Percentiles rank a stretch among this genome's conserved stretches.
phyloP scores from a whole-genome alignment of 2,797 vertebrate genomes.

The Naso thynnoides region DNA sequence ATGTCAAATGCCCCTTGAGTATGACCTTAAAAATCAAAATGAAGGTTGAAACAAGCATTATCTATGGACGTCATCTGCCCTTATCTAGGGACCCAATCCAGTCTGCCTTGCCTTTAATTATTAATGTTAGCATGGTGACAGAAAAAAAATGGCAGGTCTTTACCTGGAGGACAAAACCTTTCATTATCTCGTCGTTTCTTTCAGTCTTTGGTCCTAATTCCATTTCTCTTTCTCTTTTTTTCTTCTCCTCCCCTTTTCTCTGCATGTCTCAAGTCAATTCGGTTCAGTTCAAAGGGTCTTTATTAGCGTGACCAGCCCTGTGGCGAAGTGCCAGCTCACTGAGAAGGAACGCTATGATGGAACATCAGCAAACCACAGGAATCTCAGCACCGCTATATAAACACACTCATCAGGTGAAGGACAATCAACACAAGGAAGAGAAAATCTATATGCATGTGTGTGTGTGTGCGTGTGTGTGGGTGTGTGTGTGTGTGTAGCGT shows the following conservation, averaged over 20 bases:
- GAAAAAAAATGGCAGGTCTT: conserved; percentile 43
- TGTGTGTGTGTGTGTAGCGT: background rate
- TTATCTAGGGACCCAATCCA: conserved; percentile 42
- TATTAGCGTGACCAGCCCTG: conserved; percentile 78
- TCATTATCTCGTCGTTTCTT: conserved; percentile 63
- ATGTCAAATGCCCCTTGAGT: conserved; percentile 67
- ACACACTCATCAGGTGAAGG: conserved; percentile 68
- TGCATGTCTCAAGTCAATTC: conserved; percentile 72
- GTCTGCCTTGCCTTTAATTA: conserved; percentile 56
- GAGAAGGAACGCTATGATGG: conserved; percentile 64
- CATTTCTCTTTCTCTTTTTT: conserved; percentile 58
- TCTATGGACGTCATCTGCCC: conserved; percentile 49
- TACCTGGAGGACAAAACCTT: conserved; percentile 71
- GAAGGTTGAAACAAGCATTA: conserved; percentile 65
- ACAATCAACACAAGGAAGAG: conserved; percentile 50
- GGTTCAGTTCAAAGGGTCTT: conserved; percentile 80
- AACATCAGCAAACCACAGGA: conserved; percentile 71
- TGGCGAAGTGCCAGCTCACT: conserved; percentile 66
- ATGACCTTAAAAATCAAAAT: conserved; percentile 66
- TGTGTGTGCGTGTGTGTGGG: background rate
- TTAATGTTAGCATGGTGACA: conserved; percentile 57
- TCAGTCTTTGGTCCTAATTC: conserved; percentile 67
- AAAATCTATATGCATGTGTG: background rate
- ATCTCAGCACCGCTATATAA: conserved; percentile 65
- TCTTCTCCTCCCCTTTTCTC: conserved; percentile 55